Evolutionary conservation across 2,797 vertebrate genomes (phyloP).

Genomic region (Sebastes oblongus): DNA sequence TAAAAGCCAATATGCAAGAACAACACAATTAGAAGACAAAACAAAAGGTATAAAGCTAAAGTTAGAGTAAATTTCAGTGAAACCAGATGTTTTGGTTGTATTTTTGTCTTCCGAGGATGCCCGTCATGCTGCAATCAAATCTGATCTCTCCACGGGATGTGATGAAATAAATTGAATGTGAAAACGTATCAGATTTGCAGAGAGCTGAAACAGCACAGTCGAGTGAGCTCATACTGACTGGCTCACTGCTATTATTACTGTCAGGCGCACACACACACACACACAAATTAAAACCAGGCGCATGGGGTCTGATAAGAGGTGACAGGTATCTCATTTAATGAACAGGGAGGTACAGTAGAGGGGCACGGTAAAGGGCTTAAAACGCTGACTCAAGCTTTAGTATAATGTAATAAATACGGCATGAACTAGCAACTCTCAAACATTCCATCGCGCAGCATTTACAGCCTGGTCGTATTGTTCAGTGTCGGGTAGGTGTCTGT

Average conservation of each 20-base stretch:
- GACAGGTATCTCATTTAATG: slow-evolving; percentile 41
- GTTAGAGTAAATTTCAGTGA: neutral
- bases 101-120: neutral
- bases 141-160: slow-evolving; percentile 3
- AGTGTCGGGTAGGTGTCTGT: neutral
- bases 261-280: neutral
- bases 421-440: neutral
- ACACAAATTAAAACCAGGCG: neutral
- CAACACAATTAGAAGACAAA: neutral
- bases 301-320: slow-evolving; percentile 17
- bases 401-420: slow-evolving; percentile 5
- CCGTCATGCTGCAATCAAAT: slow-evolving; percentile 18
- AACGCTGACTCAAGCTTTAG: slow-evolving; percentile 28
- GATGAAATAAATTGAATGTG: slow-evolving; percentile 57
- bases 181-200: slow-evolving; percentile 56
- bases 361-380: neutral
- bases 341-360: neutral
- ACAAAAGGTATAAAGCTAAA: neutral
- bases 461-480: neutral
- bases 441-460: neutral
- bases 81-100: neutral
- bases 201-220: slow-evolving; percentile 43
- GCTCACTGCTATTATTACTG: slow-evolving; percentile 32
- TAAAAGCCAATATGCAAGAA: neutral
- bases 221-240: slow-evolving; percentile 32